phyloP scores from a whole-genome alignment of 2,113 vertebrate species.

The Cryptotis parvus region DNA sequence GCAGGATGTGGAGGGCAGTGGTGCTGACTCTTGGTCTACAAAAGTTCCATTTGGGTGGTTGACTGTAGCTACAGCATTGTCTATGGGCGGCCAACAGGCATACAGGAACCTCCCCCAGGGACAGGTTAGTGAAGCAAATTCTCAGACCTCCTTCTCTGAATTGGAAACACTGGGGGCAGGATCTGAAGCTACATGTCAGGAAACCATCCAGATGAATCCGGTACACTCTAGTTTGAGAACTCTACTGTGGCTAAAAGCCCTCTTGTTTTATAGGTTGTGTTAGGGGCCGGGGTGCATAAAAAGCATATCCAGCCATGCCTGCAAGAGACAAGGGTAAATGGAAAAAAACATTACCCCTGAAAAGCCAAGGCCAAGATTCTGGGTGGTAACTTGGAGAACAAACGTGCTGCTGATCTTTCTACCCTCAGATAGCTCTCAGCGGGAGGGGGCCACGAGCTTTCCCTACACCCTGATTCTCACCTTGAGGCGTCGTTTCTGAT shows the following conservation, averaged over 20 bases:
- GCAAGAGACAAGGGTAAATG: neutral
- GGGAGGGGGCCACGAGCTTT: neutral
- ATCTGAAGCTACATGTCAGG: neutral
- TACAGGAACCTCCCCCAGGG: neutral
- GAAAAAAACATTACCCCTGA: neutral
- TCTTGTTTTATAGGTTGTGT: neutral
- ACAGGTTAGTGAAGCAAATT: neutral
- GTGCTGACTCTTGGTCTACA: neutral
- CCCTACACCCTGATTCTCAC: constrained; percentile 12
- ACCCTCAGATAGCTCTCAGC: neutral
- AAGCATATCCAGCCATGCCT: no score
- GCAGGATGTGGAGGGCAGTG: neutral
- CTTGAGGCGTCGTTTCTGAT: neutral
- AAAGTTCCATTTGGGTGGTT: neutral
- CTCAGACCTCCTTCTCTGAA: neutral
- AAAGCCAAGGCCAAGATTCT: neutral
- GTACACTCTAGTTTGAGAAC: neutral
- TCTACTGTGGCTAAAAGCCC: neutral
- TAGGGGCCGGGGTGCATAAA: no score
- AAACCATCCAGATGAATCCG: neutral
- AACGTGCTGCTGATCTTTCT: neutral
- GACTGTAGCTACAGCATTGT: neutral
- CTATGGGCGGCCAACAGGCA: neutral
- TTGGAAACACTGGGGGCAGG: neutral
- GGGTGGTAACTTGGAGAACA: neutral